Evolutionary conservation across 2,797 vertebrate species (phyloP).

Genomic region (Propithecus perrieri): DNA sequence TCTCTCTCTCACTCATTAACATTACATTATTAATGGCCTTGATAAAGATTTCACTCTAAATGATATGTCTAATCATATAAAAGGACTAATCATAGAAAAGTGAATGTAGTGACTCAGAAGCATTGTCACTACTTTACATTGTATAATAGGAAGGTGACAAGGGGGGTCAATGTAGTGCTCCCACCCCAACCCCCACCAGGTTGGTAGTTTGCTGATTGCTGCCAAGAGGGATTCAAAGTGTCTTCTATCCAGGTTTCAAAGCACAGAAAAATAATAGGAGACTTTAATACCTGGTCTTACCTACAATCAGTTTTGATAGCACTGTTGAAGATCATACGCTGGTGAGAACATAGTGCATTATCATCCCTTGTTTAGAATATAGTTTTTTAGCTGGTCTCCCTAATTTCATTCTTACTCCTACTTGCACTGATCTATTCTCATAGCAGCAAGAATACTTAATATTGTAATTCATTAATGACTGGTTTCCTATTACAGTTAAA

Average conservation of each 20-base stretch:
- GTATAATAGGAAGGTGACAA: neutral
- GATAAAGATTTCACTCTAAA: neutral
- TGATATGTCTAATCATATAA: neutral
- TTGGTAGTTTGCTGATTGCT: neutral
- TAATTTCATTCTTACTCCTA: neutral
- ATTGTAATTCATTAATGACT: neutral
- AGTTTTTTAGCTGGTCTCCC: neutral
- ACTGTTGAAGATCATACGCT: neutral
- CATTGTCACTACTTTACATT: neutral
- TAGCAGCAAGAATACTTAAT: neutral
- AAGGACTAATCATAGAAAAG: neutral
- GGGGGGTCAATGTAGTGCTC: neutral
- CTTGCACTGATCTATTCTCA: neutral
- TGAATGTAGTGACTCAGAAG: neutral
- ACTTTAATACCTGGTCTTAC: neutral
- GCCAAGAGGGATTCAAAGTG: neutral
- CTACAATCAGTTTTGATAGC: neutral
- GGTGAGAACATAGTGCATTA: neutral
- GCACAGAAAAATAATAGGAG: neutral
- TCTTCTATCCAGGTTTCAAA: neutral
- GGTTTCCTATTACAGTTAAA: neutral
- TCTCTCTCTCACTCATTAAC: neutral
- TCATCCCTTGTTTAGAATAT: neutral
- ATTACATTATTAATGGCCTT: neutral
- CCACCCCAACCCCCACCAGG: neutral